phyloP scores from a whole-genome alignment of 2,888 invertebrate species.

The Allygus modestus region DNA sequence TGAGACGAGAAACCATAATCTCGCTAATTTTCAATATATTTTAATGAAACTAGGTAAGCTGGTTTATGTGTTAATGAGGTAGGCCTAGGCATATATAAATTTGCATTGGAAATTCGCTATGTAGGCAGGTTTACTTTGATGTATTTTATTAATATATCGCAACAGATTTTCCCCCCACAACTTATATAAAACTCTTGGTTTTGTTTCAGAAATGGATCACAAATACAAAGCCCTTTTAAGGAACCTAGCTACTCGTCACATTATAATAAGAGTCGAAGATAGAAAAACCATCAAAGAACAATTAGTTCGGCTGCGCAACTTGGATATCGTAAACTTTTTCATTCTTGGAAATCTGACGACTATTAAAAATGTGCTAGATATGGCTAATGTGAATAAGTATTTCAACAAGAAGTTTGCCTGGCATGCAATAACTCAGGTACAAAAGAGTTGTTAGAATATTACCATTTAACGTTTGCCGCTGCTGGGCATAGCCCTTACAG shows the following conservation, averaged over 20 bases:
- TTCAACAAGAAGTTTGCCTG: conserved; percentile 92
- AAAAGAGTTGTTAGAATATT: conserved; percentile 23
- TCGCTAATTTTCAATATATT: too few relatives aligned
- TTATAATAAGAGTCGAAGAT: conserved; percentile 83
- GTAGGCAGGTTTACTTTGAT: too few relatives aligned
- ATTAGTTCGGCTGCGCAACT: conserved; percentile 83
- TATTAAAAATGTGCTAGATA: conserved; percentile 71
- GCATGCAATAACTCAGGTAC: conserved; percentile 86
- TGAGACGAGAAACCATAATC: too few relatives aligned
- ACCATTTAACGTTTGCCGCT: too few relatives aligned
- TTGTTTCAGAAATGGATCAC: conserved; percentile 89
- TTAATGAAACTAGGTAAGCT: too few relatives aligned
- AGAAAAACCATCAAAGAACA: conserved; percentile 82
- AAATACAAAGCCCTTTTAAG: conserved; percentile 94
- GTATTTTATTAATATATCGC: too few relatives aligned
- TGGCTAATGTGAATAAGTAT: conserved; percentile 81
- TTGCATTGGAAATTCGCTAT: too few relatives aligned
- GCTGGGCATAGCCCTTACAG: too few relatives aligned
- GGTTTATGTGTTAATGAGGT: too few relatives aligned
- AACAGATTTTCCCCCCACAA: too few relatives aligned
- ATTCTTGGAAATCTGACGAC: conserved; percentile 86
- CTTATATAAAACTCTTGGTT: too few relatives aligned
- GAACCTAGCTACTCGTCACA: conserved; percentile 93
- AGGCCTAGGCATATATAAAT: too few relatives aligned
- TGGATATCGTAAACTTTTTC: conserved; percentile 95